Base-by-base conservation (phyloP, 1,140 invertebrate species). In the Asbolus verrucosus region DNA sequence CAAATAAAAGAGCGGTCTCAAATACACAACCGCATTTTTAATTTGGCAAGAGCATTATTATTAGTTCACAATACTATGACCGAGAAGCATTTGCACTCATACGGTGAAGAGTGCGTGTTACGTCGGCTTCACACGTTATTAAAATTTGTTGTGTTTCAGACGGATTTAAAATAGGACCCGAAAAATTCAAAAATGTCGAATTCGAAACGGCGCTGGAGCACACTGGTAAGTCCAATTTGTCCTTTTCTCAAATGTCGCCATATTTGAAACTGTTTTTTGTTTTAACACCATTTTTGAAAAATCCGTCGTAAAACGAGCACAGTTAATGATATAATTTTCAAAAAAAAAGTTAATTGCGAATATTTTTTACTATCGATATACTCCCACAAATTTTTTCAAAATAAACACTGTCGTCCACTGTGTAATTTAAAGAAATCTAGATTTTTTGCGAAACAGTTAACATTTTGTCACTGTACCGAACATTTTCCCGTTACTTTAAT, bases 131-230 rank as follows among this genome's bases (percentile, higher is more conserved):
- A 9, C 8, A 16, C 36, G 16, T 30, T 33, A 38, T 39, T 19
- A 30, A 61, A 30, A n/a, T 13, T 13, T 33, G n/a, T n/a, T n/a
- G n/a, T 19, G 24, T 39, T 63, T 18, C 38, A 50, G 59, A 69
- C 36, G 31, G 36, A 31, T 62, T 39, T 11, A 39, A 62, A 38
- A 62, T 38, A 8, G 16, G 18, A n/a, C n/a, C 36, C 14, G 36
- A 62, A 15, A 62, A 62, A 19, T 36, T 39, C 30, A 70, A 54
- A 36, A 36, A 43, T 16, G 69, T 70, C 13, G 62, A 70, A 9
- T 65, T 71, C 39, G 69, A 71, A 24, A 65, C 67, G 14, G 69
- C 69, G 5, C n/a, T 71, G 1, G 38, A 59, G 60, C 27, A 36
- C 13, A 50, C 69, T 6, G 65, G 69, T 71, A 62, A 71, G 38